Conservation (phyloP, 2,888 invertebrate species). For the Brachyptera putata region DNA sequence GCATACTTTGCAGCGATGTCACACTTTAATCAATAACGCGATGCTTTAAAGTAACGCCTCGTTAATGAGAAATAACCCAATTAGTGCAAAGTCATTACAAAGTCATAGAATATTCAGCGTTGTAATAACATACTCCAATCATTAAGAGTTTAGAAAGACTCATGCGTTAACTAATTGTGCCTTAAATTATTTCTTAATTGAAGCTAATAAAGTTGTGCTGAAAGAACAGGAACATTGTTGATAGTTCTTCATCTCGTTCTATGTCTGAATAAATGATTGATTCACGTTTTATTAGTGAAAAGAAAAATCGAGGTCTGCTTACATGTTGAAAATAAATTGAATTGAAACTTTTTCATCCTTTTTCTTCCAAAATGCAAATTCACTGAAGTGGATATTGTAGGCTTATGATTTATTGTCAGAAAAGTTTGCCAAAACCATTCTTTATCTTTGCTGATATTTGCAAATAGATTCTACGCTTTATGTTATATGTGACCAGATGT, state of each 20-base stretch:
- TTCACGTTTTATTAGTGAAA: too few relatives aligned
- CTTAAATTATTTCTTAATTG: too few relatives aligned
- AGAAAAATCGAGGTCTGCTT: too few relatives aligned
- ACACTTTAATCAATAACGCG: neutral
- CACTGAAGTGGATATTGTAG: conserved; percentile 8
- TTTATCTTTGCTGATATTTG: conserved; percentile 19
- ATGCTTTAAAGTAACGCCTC: neutral
- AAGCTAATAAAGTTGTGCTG: too few relatives aligned
- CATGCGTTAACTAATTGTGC: too few relatives aligned
- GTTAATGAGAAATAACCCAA: neutral
- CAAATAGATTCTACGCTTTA: conserved; percentile 1
- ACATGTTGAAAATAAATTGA: too few relatives aligned
- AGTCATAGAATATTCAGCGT: neutral
- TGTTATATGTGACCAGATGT: conserved; percentile 1
- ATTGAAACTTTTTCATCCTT: conserved; percentile 9
- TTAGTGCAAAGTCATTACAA: neutral
- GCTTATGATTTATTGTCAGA: conserved; percentile 11
- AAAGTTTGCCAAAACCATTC: conserved; percentile 7
- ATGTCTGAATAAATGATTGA: too few relatives aligned
- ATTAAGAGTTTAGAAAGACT: neutral
- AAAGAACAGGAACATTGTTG: too few relatives aligned
- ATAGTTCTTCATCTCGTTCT: too few relatives aligned
- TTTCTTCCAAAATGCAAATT: conserved; percentile 12
- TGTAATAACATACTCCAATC: neutral
- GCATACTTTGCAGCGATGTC: too few relatives aligned